A percentile compares a stretch with the other conserved stretches of the same genome.
Conservation (phyloP, 1,140 invertebrate genomes). For the Meloidogyne floridensis region DNA sequence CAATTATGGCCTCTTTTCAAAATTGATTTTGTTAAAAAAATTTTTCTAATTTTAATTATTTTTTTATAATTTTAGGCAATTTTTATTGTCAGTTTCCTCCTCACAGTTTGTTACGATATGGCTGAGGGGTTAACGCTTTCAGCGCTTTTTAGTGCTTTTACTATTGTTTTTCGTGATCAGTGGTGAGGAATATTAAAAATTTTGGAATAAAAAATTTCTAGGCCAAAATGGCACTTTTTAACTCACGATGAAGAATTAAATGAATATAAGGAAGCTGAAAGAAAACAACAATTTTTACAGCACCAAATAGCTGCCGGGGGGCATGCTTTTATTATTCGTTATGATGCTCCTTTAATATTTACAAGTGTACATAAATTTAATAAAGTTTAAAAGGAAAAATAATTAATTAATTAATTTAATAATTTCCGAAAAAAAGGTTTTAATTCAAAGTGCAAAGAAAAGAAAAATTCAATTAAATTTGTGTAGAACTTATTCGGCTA, state of each 20-base stretch:
- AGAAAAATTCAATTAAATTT: conserved; percentile 42
- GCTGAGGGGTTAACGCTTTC: conserved; percentile 56
- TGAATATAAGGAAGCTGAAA: conserved; percentile 51
- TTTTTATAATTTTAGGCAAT: conserved; percentile 44
- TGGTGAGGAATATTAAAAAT: conserved; percentile 40
- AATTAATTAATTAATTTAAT: not conserved
- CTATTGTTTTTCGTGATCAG: conserved; percentile 60
- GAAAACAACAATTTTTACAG: conserved; percentile 46
- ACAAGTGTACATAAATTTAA: conserved; percentile 60
- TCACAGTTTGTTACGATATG: conserved; percentile 62
- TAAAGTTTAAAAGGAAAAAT: conserved; percentile 33
- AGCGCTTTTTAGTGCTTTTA: conserved; percentile 60
- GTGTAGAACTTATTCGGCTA: conserved; percentile 12
- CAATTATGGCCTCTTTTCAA: conserved; percentile 63
- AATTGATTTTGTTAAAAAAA: conserved; percentile 56
- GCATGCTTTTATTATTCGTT: conserved; percentile 59
- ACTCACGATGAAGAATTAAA: conserved; percentile 47
- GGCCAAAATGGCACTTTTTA: conserved; percentile 61
- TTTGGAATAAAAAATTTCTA: conserved; percentile 31
- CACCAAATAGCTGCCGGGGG: conserved; percentile 45
- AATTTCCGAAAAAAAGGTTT: conserved; percentile 18
- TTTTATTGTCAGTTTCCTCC: conserved; percentile 56
- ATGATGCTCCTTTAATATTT: conserved; percentile 63
- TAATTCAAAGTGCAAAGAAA: conserved; percentile 40
- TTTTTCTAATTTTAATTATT: not conserved